Base-by-base conservation (phyloP, 2,888 invertebrate species). In the Synergus itoensis region DNA sequence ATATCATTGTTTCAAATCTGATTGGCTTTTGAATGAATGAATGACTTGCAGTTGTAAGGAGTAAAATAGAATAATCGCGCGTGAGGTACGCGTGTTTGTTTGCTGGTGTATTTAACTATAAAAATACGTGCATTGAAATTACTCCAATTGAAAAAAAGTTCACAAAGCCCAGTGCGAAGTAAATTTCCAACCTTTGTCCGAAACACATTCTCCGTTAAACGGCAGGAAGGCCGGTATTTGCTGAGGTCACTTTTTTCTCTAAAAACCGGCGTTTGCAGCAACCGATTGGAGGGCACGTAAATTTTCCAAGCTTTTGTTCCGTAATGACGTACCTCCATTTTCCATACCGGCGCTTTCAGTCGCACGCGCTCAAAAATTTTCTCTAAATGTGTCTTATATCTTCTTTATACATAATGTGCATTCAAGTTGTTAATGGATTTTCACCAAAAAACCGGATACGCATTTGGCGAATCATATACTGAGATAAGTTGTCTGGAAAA, bases 241-340 rank as follows among this genome's bases (percentile, higher is more conserved):
- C 78, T 63, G 28, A 77, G 63, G 73, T 76, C 60, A 53, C 53
- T 48, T 65, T 65, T 73, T 53, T 53, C 28, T 53, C 28, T 48
- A 53, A 73, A 73, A 73, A 73, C 73, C 73, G 36, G n/a, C 48
- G 48, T 73, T 73, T 53, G 14, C 76, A 57, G 45, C 76, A 57
- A 45, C 21, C 75, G 77, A 81, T 80, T 65, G 80, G 78, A 83
- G 18, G 69, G 60, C 16, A 64, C 77, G 76, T 83, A 82, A 84
- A 83, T 81, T 80, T 79, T 81, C 76, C 77, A 77, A 67, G 77
- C 78, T 79, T 83, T 84, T 83, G 82, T 84, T 79, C 75, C n/a
- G 57, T 79, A 82, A 83, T 79, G 80, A 79, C 77, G 63, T 76
- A 73, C 36, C 48, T 16, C 73, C 28, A 36, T 28, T 48, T 36